These are phyloP conservation scores for Emydura subglobosa DNA, from an alignment of 2,113 vertebrate species.

Conservation along the genomic window DNA sequence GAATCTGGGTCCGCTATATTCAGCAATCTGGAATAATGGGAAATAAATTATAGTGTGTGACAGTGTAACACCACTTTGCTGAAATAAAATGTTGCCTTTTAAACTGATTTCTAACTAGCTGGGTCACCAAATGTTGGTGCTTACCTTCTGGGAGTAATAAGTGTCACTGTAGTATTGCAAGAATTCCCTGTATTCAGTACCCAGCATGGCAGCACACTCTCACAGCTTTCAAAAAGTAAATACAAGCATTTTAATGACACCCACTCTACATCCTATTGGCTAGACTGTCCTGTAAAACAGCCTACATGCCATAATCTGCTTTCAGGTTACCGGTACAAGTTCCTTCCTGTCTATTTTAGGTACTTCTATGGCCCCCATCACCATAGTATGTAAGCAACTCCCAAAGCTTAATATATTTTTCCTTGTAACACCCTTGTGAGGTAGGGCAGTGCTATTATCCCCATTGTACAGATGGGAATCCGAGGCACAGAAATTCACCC, in stretches of 20 bases:
- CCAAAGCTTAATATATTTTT: background rate
- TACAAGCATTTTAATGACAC: background rate
- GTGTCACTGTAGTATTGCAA: background rate
- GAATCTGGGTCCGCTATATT: background rate
- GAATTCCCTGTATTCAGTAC: background rate
- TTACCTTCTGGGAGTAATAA: background rate
- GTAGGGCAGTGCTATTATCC: background rate
- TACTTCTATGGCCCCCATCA: background rate
- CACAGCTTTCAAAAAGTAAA: conserved; percentile 13
- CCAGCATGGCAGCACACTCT: background rate
- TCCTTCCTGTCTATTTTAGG: background rate
- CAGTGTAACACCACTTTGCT: background rate
- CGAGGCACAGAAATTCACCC: background rate
- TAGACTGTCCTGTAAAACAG: background rate
- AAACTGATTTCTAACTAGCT: background rate
- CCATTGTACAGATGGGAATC: background rate
- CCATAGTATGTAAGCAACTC: background rate
- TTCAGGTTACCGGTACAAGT: background rate
- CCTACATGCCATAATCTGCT: background rate
- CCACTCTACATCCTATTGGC: background rate
- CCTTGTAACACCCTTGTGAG: too few species aligned
- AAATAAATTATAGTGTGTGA: background rate
- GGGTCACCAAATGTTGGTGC: background rate
- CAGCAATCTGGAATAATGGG: background rate
- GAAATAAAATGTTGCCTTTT: background rate